Percentiles rank a stretch among this genome's conserved stretches.
These are phyloP conservation scores for Australoheros facetus DNA, from an alignment of 2,797 vertebrate genomes.

Conservation along the genomic window DNA sequence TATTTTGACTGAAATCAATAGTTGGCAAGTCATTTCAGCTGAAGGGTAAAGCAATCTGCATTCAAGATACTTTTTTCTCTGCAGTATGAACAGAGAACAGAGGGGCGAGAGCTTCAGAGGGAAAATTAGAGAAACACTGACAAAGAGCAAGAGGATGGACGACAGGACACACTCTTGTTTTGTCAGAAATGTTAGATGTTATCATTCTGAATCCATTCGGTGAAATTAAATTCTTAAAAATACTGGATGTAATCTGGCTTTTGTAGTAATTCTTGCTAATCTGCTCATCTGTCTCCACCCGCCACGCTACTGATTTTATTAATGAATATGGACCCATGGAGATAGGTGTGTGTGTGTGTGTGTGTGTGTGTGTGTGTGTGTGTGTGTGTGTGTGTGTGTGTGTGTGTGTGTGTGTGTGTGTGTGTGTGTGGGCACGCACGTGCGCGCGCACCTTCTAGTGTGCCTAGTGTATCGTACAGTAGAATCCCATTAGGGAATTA, in stretches of 20 bases:
- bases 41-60: conserved; percentile 24
- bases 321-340: conserved; percentile 36
- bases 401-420: background rate
- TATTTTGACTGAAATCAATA: conserved; percentile 23
- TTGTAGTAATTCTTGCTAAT: conserved; percentile 28
- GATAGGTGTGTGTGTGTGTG: background rate
- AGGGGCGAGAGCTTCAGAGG: background rate
- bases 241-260: conserved; percentile 30
- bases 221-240: conserved; percentile 25
- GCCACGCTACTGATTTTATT: conserved; percentile 43
- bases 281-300: conserved; percentile 45
- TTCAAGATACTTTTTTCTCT: conserved; percentile 29
- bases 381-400: background rate
- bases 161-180: background rate
- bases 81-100: conserved; percentile 2
- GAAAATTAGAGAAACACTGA: conserved; percentile 15
- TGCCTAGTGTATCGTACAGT: conserved; percentile 28
- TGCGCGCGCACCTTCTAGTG: background rate
- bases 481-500: conserved; percentile 67
- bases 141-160: conserved; percentile 11
- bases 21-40: conserved; percentile 23
- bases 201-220: background rate
- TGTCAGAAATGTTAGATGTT: background rate
- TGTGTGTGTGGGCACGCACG: background rate
- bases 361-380: background rate